These are phyloP conservation scores for Hippoglossus hippoglossus DNA, from an alignment of 2,797 vertebrate species.

Conservation along the genomic window DNA sequence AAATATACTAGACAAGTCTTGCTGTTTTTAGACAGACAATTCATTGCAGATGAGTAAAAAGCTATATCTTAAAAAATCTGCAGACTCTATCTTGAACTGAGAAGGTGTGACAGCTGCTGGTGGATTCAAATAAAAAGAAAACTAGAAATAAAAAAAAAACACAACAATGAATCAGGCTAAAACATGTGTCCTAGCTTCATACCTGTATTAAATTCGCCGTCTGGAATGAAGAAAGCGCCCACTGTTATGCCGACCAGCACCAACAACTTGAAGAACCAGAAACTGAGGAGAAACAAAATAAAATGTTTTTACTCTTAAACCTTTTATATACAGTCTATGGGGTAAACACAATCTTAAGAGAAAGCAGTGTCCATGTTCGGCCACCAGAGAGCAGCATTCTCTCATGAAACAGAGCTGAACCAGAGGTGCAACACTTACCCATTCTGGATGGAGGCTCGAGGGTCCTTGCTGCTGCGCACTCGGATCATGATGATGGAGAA, in stretches of 20 bases:
- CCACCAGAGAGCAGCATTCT: conserved; percentile 62
- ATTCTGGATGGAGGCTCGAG: conserved; percentile 88
- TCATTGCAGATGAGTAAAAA: no score
- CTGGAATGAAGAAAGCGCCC: conserved; percentile 94
- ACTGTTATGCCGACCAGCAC: conserved; percentile 89
- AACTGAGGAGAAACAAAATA: conserved; percentile 73
- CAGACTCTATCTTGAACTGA: no score
- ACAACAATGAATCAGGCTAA: neutral
- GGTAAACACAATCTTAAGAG: neutral
- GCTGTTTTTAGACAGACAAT: no score
- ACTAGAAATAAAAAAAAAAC: neutral
- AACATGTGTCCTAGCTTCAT: neutral
- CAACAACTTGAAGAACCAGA: conserved; percentile 97
- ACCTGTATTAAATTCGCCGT: conserved; percentile 89
- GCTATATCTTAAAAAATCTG: no score
- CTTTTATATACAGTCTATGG: neutral
- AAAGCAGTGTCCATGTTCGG: conserved; percentile 19
- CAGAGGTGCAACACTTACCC: conserved; percentile 80
- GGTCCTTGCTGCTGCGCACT: conserved; percentile 92
- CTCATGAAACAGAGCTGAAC: no score
- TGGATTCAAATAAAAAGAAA: neutral
- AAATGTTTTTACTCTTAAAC: neutral
- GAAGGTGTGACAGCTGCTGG: neutral
- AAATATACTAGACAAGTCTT: no score
- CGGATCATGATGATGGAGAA: conserved; percentile 89